Base-by-base conservation (phyloP, 2,797 vertebrate genomes). In the Argyrosomus regius region DNA sequence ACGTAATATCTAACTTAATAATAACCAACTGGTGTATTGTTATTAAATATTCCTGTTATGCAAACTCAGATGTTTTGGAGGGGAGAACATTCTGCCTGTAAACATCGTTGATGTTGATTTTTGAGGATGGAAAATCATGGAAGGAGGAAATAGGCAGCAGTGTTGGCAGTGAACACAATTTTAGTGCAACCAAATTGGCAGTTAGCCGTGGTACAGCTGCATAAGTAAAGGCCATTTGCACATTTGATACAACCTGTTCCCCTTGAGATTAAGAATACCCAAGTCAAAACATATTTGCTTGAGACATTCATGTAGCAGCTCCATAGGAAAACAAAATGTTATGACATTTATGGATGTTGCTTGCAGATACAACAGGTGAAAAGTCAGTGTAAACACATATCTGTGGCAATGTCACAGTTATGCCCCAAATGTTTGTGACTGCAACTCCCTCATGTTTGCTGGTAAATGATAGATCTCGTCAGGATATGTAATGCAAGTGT, bases 111-210 rank as follows among this genome's bases (percentile, higher is more conserved):
- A 9, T 39, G 35, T 39, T 39, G 8, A 39, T 39, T 35, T 35
- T 35, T 35, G 35, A 35, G 31, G 31, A 35, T 35, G 6, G 31
- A 2, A 35, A 8, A 35, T 22, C 59, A 81, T 75, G 65, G 49
- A 64, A 70, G 11, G 39, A 72, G 52, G 24, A 76, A 67, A 65
- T 28, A 26, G 45, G 39, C 53, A 65, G 64, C 22, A 57, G 66
- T 58, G 67, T 39, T 39, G 35, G 35, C 35, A 39, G 35, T 39
- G 35, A 80, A 81, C 77, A 79, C n/a, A 54, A 13, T 20, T 62
- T 16, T 39, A 6, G 45, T 18, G 43, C 50, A 72, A 75, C 28
- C 48, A 80, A 81, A 76, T 76, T 82, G 77, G 56, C 77, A 82
- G 80, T 83, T 83, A 81, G 66, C 63, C 50, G 52, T 17, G 58